Evolutionary conservation across 2,113 vertebrate genomes (phyloP), one percentile per base, ranked within the genome.

Genomic region (Laticauda laticaudata): DNA sequence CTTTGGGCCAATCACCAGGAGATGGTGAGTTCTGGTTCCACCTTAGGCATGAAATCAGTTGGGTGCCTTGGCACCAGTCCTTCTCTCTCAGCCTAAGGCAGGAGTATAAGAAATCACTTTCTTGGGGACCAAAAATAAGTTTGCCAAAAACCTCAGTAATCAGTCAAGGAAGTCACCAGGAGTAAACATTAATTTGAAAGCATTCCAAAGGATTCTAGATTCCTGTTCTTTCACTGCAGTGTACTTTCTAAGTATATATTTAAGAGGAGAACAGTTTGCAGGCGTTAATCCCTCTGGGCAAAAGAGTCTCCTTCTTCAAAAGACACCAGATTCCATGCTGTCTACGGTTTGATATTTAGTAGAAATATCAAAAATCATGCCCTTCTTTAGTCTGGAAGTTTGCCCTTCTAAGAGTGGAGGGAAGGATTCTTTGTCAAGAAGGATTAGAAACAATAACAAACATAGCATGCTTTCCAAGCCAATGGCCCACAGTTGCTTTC

Each of bases 351-450:
- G 95, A 96, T 97, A 96, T 94, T 95, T 97, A 97, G 97, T 96
- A 96, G 96, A 96, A 96, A 95, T 96, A 96, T 95, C 95, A 95
- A 93, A 94, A 96, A 95, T 94, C 95, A 95, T 92, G 93, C 45
- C 93, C 61, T 95, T 95, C 93, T 96, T 96, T 94, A 95, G 61
- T 94, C 94, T 95, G 95, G 94, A 96, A 69, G 94, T 93, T 96
- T 95, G 95, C 94, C 96, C 96, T 97, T 96, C n/a, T 96, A 95
- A 96, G 95, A 75, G 92, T 90, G 95, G 96, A 95, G 94, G 95
- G 96, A 97, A 97, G 94, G 94, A 95, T 95, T 96, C 96, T 96
- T 97, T 96, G n/a, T 93, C 94, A 93, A 95, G 93, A 96, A 93
- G 95, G 95, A 96, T 95, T 88, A 90, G 59, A 53, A 64, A 45